phyloP scores from a whole-genome alignment of 1,140 invertebrate species.

The Drosophila littoralis region DNA sequence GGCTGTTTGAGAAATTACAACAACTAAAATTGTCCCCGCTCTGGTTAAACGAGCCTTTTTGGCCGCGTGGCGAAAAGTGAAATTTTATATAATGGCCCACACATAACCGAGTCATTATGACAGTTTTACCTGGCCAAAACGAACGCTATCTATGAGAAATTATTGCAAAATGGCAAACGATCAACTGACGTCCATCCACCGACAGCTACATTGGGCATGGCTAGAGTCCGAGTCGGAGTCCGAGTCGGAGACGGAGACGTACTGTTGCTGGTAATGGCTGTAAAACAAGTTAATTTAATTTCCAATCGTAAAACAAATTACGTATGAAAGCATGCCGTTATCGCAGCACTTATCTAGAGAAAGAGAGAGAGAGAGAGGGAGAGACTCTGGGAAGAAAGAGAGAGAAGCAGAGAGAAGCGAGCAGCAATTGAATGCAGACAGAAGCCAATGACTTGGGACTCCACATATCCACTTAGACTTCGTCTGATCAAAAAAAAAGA shows the following conservation, averaged over 20 bases:
- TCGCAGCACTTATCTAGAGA: slow-evolving; percentile 64
- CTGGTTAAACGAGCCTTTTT: slow-evolving; percentile 54
- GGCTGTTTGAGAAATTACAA: slow-evolving; percentile 13
- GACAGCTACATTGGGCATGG: slow-evolving; percentile 44
- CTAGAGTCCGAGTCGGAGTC: slow-evolving; percentile 3
- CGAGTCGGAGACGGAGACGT: not conserved
- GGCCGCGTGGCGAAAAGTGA: slow-evolving; percentile 63
- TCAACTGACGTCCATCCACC: not conserved
- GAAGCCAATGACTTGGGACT: slow-evolving; percentile 30
- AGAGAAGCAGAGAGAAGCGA: not conserved
- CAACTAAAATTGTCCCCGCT: slow-evolving; percentile 43
- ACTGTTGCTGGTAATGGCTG: slow-evolving; percentile 36
- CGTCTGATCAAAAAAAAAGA: not conserved
- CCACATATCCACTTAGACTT: slow-evolving; percentile 2
- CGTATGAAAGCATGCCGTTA: slow-evolving; percentile 77
- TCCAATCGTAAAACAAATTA: slow-evolving; percentile 80
- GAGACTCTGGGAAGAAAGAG: not conserved
- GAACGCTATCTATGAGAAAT: slow-evolving; percentile 72
- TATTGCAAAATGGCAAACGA: slow-evolving; percentile 48
- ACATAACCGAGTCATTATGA: slow-evolving; percentile 78
- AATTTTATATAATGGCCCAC: slow-evolving; percentile 73
- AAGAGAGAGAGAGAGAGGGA: not conserved
- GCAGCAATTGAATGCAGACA: not conserved
- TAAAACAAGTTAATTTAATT: slow-evolving; percentile 80
- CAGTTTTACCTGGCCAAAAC: slow-evolving; percentile 73